Conservation (phyloP, 2,888 invertebrate species). For the Heliconius cydno region DNA sequence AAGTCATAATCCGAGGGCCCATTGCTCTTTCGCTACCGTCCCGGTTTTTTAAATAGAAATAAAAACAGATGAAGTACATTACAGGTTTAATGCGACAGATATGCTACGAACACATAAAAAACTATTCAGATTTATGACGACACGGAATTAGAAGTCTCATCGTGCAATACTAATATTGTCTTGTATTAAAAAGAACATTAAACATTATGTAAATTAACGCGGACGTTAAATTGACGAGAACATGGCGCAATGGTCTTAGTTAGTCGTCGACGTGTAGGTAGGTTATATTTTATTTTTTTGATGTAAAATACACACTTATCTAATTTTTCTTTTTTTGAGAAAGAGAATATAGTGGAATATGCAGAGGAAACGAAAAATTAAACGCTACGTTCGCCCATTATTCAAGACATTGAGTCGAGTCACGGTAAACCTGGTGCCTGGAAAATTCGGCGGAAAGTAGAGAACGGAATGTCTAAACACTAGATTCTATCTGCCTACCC, state of each 20-base stretch:
- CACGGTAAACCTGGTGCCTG: too few relatives aligned
- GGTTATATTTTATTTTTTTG: not conserved
- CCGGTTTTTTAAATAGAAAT: constrained; percentile 33
- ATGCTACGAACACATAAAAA: constrained; percentile 50
- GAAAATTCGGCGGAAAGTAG: too few relatives aligned
- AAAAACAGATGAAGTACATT: constrained; percentile 41
- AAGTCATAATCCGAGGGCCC: constrained; percentile 31
- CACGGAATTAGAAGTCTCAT: constrained; percentile 68
- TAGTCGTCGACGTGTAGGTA: too few relatives aligned
- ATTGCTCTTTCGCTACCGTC: constrained; percentile 39
- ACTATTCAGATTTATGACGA: constrained; percentile 59
- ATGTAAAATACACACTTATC: not conserved
- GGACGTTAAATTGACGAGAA: constrained; percentile 49
- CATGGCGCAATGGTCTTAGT: not conserved
- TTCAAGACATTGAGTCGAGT: too few relatives aligned
- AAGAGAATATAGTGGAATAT: too few relatives aligned
- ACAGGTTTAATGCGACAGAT: constrained; percentile 39
- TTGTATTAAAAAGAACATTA: constrained; percentile 58
- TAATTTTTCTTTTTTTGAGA: not conserved
- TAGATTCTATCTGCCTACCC: too few relatives aligned
- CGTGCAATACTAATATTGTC: constrained; percentile 61
- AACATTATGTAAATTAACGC: constrained; percentile 65
- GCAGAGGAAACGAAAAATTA: too few relatives aligned
- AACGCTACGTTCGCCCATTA: too few relatives aligned
- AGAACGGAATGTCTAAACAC: too few relatives aligned